A percentile compares a stretch with the other conserved stretches of the same genome.
These are phyloP conservation scores for Synergus gifuensis DNA, from an alignment of 2,888 invertebrate species.

Conservation along the genomic window DNA sequence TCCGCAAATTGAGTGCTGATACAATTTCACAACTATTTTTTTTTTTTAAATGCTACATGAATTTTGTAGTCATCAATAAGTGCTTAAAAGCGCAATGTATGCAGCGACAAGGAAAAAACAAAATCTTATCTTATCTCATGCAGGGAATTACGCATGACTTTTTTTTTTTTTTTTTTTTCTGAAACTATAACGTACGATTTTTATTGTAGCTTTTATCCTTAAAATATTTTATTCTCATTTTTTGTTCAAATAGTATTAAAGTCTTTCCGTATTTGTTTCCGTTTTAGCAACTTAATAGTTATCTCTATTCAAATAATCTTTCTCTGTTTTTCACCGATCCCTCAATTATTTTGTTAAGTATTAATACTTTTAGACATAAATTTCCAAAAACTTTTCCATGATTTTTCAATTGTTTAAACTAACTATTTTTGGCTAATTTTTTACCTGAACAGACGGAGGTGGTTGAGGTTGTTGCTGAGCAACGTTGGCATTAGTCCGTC, in stretches of 20 bases:
- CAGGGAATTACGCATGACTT: not conserved
- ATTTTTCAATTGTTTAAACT: not conserved
- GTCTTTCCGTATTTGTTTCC: not conserved
- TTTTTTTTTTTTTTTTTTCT: not conserved
- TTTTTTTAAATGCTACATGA: not conserved
- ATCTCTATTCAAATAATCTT: not conserved
- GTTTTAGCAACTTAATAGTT: not conserved
- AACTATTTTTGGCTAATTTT: slow-evolving; percentile 19
- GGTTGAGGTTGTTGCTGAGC: slow-evolving; percentile 84
- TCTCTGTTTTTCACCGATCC: not conserved
- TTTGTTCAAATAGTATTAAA: not conserved
- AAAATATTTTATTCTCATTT: not conserved
- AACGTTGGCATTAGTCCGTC: slow-evolving; percentile 87
- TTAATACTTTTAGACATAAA: slow-evolving; percentile 42
- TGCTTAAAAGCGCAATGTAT: not conserved
- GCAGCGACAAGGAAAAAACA: not conserved
- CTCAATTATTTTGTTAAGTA: slow-evolving; percentile 43
- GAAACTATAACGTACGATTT: not conserved
- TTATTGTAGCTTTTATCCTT: not conserved
- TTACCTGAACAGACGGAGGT: slow-evolving; percentile 82
- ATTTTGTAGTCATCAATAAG: not conserved
- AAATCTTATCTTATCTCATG: not conserved
- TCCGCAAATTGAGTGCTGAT: too few relatives aligned
- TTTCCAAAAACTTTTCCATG: slow-evolving; percentile 36
- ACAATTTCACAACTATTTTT: not conserved